A percentile compares a stretch with the other conserved stretches of the same genome.
Evolutionary conservation across 2,888 invertebrate species (phyloP).

Genomic region (Caenorhabditis panamensis): DNA sequence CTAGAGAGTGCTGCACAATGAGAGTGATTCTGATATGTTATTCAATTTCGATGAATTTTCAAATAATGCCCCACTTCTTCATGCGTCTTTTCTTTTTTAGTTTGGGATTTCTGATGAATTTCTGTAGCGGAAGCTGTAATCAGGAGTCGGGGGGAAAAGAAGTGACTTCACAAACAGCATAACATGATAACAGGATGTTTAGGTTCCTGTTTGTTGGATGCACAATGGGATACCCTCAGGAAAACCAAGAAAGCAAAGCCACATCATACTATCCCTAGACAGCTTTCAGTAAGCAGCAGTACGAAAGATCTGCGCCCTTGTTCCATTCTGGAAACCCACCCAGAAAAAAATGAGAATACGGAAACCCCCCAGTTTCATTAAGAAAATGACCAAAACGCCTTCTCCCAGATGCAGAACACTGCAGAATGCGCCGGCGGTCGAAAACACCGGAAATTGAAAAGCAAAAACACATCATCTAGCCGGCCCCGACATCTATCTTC

Average conservation of each 20-base stretch:
- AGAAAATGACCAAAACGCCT: constrained; percentile 6
- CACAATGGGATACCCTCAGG: too few species aligned
- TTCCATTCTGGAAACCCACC: background rate
- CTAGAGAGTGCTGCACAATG: background rate
- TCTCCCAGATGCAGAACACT: background rate
- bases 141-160: too few species aligned
- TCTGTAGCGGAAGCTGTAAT: background rate
- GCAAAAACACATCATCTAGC: constrained; percentile 1
- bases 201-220: too few species aligned
- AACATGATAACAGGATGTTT: too few species aligned
- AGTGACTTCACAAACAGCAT: too few species aligned
- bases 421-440: background rate
- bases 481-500: background rate
- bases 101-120: background rate
- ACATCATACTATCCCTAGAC: too few species aligned
- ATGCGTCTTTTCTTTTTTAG: constrained; percentile 9
- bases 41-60: constrained; percentile 64
- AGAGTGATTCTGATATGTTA: constrained; percentile 46
- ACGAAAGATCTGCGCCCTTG: too few species aligned
- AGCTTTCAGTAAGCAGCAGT: too few species aligned
- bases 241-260: too few species aligned
- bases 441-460: constrained; percentile 11
- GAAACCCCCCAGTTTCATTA: background rate
- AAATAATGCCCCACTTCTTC: constrained; percentile 23
- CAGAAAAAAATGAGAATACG: background rate